Evolutionary conservation across 2,797 vertebrate genomes (phyloP).

Genomic region (Leptoclinus maculatus): DNA sequence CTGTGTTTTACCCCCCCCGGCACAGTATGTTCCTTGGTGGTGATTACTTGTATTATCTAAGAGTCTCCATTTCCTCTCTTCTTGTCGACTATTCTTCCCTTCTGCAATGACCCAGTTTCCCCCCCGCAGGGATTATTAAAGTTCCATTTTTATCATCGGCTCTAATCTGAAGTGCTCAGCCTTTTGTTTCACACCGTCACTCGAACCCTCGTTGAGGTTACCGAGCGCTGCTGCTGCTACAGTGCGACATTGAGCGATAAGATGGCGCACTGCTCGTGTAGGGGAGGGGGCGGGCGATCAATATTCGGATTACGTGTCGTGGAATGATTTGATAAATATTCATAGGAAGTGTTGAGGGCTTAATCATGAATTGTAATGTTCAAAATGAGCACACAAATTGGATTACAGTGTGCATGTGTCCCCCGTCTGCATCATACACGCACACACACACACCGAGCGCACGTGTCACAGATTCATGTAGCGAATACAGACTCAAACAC

Average conservation of each 20-base stretch:
- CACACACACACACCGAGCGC: conserved; percentile 6
- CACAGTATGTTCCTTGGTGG: conserved; percentile 28
- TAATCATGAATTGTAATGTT: conserved; percentile 42
- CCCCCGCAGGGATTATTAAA: conserved; percentile 60
- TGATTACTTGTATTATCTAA: conserved; percentile 55
- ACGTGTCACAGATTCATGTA: not conserved
- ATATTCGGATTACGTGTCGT: conserved; percentile 41
- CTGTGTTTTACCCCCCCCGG: not conserved
- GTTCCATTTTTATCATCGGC: conserved; percentile 65
- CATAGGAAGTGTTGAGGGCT: conserved; percentile 38
- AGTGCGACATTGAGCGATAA: not conserved
- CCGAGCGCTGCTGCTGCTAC: not conserved
- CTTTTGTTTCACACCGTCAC: conserved; percentile 50
- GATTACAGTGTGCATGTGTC: conserved; percentile 37
- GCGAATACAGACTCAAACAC: not conserved
- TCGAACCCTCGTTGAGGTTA: not conserved
- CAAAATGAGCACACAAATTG: conserved; percentile 40
- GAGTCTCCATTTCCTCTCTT: conserved; percentile 42
- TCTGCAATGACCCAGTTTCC: conserved; percentile 55
- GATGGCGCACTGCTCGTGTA: not conserved
- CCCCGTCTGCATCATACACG: conserved; percentile 16
- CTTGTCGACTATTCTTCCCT: conserved; percentile 33
- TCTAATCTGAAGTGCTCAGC: conserved; percentile 56
- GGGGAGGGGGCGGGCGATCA: conserved; percentile 12
- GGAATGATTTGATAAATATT: conserved; percentile 60